Percentiles rank a stretch among this genome's conserved stretches.
Evolutionary conservation across 2,888 invertebrate genomes (phyloP).

Genomic region (Drosophila nr. perissopoda): DNA sequence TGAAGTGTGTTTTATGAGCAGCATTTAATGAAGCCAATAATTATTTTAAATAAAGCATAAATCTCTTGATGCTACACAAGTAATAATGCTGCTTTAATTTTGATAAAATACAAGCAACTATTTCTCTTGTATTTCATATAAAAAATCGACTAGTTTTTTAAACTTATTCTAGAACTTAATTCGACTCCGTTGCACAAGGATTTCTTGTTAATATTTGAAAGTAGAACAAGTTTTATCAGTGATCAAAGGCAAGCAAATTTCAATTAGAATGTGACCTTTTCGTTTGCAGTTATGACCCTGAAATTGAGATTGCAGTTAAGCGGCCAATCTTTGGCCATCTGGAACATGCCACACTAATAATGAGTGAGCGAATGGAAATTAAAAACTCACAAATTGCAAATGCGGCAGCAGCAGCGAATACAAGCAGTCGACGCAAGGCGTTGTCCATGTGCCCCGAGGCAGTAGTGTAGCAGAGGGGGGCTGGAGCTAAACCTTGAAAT

Average conservation of each 20-base stretch:
- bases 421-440: constrained; percentile 4
- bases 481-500: constrained; percentile 68
- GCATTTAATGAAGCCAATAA: background rate
- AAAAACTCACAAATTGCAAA: constrained; percentile 60
- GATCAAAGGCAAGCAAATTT: background rate
- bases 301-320: constrained; percentile 22
- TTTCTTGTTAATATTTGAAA: background rate
- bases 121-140: background rate
- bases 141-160: background rate
- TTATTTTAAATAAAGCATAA: background rate
- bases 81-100: too few relatives aligned
- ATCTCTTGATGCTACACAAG: background rate
- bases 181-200: background rate
- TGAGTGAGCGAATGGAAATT: constrained; percentile 61
- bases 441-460: constrained; percentile 25
- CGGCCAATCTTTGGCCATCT: constrained; percentile 32
- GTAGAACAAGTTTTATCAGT: background rate
- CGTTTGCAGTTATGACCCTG: constrained; percentile 26
- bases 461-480: background rate
- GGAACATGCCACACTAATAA: constrained; percentile 60
- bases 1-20: background rate
- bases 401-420: constrained; percentile 24
- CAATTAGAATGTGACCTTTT: constrained; percentile 17
- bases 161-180: background rate
- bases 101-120: background rate